Evolutionary conservation across 2,113 vertebrate species (phyloP), one percentile per base, ranked within the genome.

Genomic region (Prinia subflava): DNA sequence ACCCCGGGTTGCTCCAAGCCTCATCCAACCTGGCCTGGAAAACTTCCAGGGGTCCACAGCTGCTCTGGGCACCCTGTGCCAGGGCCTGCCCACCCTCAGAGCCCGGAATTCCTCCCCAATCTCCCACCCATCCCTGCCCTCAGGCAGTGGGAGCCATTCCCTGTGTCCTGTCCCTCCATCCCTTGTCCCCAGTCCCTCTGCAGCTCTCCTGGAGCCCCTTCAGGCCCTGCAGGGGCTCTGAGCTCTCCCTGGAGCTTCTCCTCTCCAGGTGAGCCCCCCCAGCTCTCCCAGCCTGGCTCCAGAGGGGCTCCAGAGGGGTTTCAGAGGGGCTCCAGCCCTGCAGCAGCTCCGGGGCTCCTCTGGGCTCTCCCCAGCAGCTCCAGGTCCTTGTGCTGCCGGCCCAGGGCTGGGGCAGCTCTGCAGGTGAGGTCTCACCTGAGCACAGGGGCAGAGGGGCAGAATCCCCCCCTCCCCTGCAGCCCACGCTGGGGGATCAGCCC

Each of bases 301-400:
- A 57, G 44, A 70, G 55, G 15, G 65, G 25, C 37, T 63, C 60
- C 28, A 57, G 44, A 70, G 55, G 15, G 65, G 25, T 37, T 63
- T 50, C 28, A 57, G 44, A 70, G 55, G 15, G 65, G 25, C 37
- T 63, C 60, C n/a, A n/a, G n/a, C n/a, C n/a, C 39, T 28, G 13
- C 2, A 42, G 16, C 52, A 59, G 0, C 83, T 15, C 37, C 0
- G 1, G 1, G 39, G 22, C 1, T 52, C 46, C 63, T 44, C 63
- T 53, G 64, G 46, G 2, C 14, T 62, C 33, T 10, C 39, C 46
- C 15, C 64, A 62, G n/a, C 47, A 70, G 41, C 24, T 63, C 47
- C 65, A 25, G 0, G 1, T 55, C 2, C 64, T 78, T 1, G 19
- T 20, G 17, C 18, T 46, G 44, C 17, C 19, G 42, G 44, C 39